These are phyloP conservation scores for Gobio occitaniae DNA, from an alignment of 2,797 vertebrate species.

Conservation along the genomic window DNA sequence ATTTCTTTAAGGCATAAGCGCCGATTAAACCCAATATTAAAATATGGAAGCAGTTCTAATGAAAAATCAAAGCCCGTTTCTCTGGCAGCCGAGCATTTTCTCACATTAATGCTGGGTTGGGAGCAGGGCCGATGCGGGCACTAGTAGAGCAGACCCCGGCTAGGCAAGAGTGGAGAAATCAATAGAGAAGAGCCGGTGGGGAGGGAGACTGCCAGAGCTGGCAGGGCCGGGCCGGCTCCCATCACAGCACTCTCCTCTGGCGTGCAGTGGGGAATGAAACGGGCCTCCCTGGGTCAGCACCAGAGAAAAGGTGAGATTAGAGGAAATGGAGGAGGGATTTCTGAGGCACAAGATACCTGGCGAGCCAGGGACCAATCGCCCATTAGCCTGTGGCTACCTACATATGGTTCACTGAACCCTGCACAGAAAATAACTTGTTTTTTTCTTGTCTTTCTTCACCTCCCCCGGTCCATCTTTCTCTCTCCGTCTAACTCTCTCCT, in stretches of 20 bases:
- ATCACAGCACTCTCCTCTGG: conserved; percentile 84
- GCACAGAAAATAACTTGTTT: conserved; percentile 75
- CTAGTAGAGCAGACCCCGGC: conserved; percentile 75
- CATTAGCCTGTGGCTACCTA: conserved; percentile 88
- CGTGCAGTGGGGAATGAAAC: conserved; percentile 85
- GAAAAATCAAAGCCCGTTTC: conserved; percentile 81
- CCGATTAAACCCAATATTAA: conserved; percentile 85
- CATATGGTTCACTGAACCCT: conserved; percentile 86
- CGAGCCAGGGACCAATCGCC: conserved; percentile 83
- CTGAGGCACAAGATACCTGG: conserved; percentile 81
- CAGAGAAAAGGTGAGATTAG: conserved; percentile 88
- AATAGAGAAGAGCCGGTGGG: conserved; percentile 83
- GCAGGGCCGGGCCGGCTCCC: conserved; percentile 73
- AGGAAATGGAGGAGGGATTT: conserved; percentile 86
- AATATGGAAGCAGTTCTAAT: conserved; percentile 83
- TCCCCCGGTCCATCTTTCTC: conserved; percentile 66
- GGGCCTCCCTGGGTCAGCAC: conserved; percentile 80
- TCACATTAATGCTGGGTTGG: conserved; percentile 66
- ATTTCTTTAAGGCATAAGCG: conserved; percentile 83
- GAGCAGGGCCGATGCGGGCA: conserved; percentile 70
- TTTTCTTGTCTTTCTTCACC: conserved; percentile 44
- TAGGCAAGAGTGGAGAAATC: conserved; percentile 80
- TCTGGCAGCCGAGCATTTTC: conserved; percentile 63
- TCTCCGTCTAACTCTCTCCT: conserved; percentile 64
- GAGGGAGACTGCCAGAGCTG: conserved; percentile 74